These are phyloP conservation scores for Lasioglossum marginatum DNA, from an alignment of 2,888 invertebrate genomes.

Conservation along the genomic window DNA sequence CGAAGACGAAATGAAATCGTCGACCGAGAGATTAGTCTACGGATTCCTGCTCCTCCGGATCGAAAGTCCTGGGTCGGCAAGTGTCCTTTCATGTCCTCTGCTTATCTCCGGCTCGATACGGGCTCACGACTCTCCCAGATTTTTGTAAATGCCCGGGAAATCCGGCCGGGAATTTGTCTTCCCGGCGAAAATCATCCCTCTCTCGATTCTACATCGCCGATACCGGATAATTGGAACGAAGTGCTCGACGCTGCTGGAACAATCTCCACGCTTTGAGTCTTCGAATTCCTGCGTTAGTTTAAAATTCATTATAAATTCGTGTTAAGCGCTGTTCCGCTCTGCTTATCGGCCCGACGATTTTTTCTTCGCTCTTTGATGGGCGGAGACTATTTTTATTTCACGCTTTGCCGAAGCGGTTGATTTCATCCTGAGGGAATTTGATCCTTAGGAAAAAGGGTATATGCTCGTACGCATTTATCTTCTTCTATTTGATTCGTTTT, in stretches of 20 bases:
- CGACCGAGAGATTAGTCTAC: constrained; percentile 45
- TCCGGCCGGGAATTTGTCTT: neutral
- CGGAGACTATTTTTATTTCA: neutral
- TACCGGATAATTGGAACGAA: constrained; percentile 4
- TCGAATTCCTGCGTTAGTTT: neutral
- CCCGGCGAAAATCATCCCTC: neutral
- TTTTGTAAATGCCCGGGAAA: neutral
- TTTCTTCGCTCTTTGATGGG: neutral
- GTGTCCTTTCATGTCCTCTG: constrained; percentile 32
- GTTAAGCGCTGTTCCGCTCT: neutral
- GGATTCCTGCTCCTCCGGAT: neutral
- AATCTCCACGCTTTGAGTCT: neutral
- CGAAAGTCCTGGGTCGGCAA: constrained; percentile 6
- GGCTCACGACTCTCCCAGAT: neutral
- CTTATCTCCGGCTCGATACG: constrained; percentile 15
- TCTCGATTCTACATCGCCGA: neutral
- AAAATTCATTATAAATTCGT: constrained; percentile 1
- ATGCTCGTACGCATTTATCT: neutral
- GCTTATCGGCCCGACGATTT: neutral
- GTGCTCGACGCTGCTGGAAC: neutral
- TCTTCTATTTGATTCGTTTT: neutral
- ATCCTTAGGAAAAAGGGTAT: neutral
- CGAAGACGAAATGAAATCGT: constrained; percentile 39
- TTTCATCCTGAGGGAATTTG: neutral
- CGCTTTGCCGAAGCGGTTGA: neutral